Conservation (phyloP, 1,140 invertebrate genomes). For the Rhagoletis zephyria region DNA sequence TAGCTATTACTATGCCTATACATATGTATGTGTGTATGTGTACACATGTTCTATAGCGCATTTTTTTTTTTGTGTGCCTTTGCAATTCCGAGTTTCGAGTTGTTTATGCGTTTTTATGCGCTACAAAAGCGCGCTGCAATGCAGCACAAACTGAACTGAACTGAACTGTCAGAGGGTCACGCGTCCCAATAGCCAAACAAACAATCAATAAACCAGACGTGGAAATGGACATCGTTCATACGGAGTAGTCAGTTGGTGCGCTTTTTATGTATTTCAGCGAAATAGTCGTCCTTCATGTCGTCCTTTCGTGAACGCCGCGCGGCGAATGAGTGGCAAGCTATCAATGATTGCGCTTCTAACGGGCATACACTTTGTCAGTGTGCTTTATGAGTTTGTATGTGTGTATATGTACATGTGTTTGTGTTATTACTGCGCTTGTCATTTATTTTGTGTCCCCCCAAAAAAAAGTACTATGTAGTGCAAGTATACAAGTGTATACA, state of each 20-base stretch:
- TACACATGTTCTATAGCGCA: background rate
- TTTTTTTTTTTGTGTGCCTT: too few relatives aligned
- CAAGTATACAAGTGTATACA: too few relatives aligned
- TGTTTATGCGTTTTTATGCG: constrained; percentile 41
- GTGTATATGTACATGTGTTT: too few relatives aligned
- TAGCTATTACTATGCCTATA: background rate
- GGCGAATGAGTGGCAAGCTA: background rate
- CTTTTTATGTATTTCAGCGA: background rate
- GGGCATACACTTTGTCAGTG: background rate
- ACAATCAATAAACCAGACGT: constrained; percentile 17
- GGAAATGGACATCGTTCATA: constrained; percentile 1
- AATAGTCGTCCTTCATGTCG: background rate
- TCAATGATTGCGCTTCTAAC: constrained; percentile 17
- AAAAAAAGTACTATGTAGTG: background rate
- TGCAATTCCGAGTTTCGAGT: background rate
- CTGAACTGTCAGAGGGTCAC: background rate
- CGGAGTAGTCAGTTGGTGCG: background rate
- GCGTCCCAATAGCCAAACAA: background rate
- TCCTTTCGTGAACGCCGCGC: background rate
- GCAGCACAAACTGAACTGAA: constrained; percentile 13
- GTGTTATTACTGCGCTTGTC: background rate
- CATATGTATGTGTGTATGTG: too few relatives aligned
- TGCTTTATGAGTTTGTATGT: too few relatives aligned
- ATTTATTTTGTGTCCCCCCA: too few relatives aligned
- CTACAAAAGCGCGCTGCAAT: background rate